These are phyloP conservation scores for Odontomachus brunneus DNA, from an alignment of 1,140 invertebrate genomes.

Conservation along the genomic window DNA sequence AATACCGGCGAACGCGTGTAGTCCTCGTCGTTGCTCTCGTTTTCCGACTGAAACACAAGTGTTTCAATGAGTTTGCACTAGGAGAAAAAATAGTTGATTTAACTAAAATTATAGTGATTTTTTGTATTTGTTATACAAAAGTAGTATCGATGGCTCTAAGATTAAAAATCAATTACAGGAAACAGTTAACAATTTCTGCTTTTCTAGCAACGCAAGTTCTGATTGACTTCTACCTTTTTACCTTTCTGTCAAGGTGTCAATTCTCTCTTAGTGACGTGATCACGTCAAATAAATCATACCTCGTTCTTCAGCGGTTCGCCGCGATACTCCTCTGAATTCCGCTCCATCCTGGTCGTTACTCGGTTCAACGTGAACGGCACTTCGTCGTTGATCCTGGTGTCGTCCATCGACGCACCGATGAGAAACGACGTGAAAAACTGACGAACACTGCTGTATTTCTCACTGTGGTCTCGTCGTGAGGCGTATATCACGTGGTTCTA, in stretches of 20 bases:
- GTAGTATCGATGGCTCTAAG: no score
- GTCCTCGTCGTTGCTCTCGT: constrained; percentile 81
- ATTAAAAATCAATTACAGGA: no score
- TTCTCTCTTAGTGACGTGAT: neutral
- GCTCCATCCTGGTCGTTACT: constrained; percentile 57
- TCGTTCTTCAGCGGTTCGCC: constrained; percentile 60
- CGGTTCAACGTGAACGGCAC: constrained; percentile 23
- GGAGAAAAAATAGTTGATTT: no score
- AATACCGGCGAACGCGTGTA: constrained; percentile 80
- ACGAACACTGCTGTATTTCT: constrained; percentile 29
- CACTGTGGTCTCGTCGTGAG: constrained; percentile 60
- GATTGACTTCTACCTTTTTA: no score
- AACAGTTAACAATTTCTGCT: no score
- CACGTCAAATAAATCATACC: constrained; percentile 13
- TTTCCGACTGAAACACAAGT: constrained; percentile 77
- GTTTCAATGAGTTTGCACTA: no score
- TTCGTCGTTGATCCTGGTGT: constrained; percentile 33
- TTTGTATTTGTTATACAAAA: no score
- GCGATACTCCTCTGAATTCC: constrained; percentile 55
- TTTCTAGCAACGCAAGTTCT: no score
- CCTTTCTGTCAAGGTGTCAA: no score
- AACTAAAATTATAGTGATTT: no score
- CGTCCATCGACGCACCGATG: constrained; percentile 40
- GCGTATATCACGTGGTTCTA: constrained; percentile 79
- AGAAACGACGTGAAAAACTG: constrained; percentile 57